Evolutionary conservation across 2,888 invertebrate species (phyloP), one percentile per base, ranked within the genome.

Genomic region (Mylabris sibirica): DNA sequence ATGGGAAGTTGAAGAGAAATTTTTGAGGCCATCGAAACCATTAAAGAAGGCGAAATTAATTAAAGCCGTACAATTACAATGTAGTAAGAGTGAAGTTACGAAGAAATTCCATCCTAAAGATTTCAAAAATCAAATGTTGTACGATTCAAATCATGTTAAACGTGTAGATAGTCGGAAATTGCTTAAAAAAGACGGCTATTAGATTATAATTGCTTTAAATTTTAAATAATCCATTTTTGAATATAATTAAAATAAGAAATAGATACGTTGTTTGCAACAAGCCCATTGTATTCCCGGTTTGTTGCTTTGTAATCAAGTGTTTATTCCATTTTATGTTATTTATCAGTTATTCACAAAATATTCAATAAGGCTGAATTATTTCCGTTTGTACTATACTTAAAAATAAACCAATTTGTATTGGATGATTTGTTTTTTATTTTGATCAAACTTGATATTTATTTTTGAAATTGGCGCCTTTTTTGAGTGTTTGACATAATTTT

Each of bases 51-150:
- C 35, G 20, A 34, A 59, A 53, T 24, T 53, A 24, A 71, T 68
- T 20, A 63, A 70, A 14, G 67, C 71, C 2, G 22, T 22, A 53
- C 22, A 22, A 24, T 8, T 53, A 9, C 0, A 53, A 53, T 53
- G 53, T 22, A 67, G 67, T 8, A 70, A 68, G 60, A 68, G 59
- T 65, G 75, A 75, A 66, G 70, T 59, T 30, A 64, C 66, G 6
- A 71, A 71, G 8, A 76, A 76, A 68, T 30, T 74, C n/a, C 78
- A 79, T 66, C 72, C 78, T 6, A 83, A 82, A 72, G 83, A 84
- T 78, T 83, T 83, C 72, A 82, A 79, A 75, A 82, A 77, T 72
- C 75, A 75, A 68, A 79, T 80, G 78, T 70, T 82, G 20, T 78
- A 79, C 53, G 76, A 79, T 76, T 60, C 78, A n/a, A 70, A 69